Percentiles rank a stretch among this genome's conserved stretches.
Conservation (phyloP, 2,113 vertebrate genomes). For the Poeciliopsis retropinna region DNA sequence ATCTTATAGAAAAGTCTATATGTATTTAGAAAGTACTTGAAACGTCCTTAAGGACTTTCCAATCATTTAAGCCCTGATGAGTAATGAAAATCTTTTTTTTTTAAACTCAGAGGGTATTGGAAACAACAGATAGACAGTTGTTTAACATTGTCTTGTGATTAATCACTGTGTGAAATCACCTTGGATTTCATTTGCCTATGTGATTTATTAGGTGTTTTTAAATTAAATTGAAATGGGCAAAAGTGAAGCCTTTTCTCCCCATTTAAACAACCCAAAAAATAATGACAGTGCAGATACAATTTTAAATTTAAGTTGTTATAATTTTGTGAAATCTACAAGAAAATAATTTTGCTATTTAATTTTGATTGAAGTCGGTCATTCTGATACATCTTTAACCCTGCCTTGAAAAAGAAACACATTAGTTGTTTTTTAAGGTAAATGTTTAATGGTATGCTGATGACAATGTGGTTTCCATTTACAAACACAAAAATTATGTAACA, state of each 20-base stretch:
- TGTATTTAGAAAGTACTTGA: conserved; percentile 21
- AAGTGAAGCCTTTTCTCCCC: neutral
- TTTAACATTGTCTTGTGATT: neutral
- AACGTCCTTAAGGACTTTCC: conserved; percentile 9
- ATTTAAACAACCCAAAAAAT: neutral
- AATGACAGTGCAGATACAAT: neutral
- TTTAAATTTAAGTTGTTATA: neutral
- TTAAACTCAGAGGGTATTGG: neutral
- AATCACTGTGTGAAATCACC: conserved; percentile 2
- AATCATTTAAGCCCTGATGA: conserved; percentile 2
- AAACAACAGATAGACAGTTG: neutral
- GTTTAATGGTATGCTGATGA: neutral
- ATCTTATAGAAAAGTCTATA: neutral
- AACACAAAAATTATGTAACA: neutral
- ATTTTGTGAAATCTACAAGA: neutral
- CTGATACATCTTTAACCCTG: conserved; percentile 2
- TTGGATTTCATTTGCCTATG: neutral
- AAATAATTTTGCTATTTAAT: neutral
- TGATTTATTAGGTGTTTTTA: no score
- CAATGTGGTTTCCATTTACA: neutral
- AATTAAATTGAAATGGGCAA: neutral
- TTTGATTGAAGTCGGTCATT: conserved; percentile 3
- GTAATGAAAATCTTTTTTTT: neutral
- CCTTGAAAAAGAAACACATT: neutral
- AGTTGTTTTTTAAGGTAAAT: conserved; percentile 23